Percentiles rank a stretch among this genome's conserved stretches.
These are phyloP conservation scores for Nannobrachium achirus DNA, from an alignment of 2,113 vertebrate genomes.

Conservation along the genomic window DNA sequence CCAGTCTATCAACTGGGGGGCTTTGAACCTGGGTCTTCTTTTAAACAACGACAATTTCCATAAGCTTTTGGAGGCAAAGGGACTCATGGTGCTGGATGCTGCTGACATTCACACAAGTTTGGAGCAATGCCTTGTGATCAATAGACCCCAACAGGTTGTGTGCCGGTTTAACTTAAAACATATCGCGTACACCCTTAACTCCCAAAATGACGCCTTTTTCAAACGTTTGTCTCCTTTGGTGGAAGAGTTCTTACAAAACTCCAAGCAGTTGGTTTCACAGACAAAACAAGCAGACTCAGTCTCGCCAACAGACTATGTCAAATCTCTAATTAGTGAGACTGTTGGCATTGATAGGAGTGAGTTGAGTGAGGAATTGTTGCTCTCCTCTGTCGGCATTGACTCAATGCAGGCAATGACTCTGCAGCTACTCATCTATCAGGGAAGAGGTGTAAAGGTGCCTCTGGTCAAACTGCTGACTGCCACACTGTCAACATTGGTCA, in stretches of 20 bases:
- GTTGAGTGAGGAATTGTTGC: conserved; percentile 71
- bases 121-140: conserved; percentile 78
- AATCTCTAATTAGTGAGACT: conserved; percentile 76
- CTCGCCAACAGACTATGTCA: conserved; percentile 76
- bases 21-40: conserved; percentile 83
- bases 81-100: conserved; percentile 80
- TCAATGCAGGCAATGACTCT: conserved; percentile 88
- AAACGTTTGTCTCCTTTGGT: conserved; percentile 68
- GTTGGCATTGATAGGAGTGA: conserved; percentile 58
- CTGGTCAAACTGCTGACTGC: conserved; percentile 80
- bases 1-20: conserved; percentile 89
- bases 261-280: conserved; percentile 32
- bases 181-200: conserved; percentile 66
- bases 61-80: conserved; percentile 79
- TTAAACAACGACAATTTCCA: conserved; percentile 80
- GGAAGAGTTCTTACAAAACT: conserved; percentile 62
- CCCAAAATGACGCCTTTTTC: conserved; percentile 66
- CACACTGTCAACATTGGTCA: conserved; percentile 75
- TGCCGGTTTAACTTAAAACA: conserved; percentile 79
- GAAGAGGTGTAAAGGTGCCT: conserved; percentile 80
- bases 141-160: conserved; percentile 81
- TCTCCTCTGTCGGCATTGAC: conserved; percentile 82
- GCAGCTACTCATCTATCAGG: conserved; percentile 82
- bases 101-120: conserved; percentile 81
- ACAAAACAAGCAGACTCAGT: conserved; percentile 30